These are phyloP conservation scores for Alcedo quadribrachys DNA, from an alignment of 2,797 vertebrate species.

Conservation along the genomic window DNA sequence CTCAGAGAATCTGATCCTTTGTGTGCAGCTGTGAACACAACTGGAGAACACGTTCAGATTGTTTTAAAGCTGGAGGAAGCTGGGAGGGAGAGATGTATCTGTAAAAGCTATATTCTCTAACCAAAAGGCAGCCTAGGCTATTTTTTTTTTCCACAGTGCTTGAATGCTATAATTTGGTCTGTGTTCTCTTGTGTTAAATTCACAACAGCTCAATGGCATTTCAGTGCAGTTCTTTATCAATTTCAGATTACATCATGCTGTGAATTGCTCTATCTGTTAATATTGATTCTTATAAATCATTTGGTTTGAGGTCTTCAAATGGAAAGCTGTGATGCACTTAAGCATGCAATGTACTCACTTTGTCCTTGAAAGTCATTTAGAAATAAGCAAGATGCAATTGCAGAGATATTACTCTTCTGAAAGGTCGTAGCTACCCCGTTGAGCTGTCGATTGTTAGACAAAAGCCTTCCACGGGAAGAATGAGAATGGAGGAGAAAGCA, in stretches of 20 bases:
- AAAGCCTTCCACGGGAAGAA: neutral
- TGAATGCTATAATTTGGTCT: slow-evolving; percentile 11
- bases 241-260: slow-evolving; percentile 43
- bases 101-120: neutral
- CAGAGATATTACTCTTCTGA: neutral
- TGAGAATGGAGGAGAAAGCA: neutral
- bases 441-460: neutral
- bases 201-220: neutral
- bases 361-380: slow-evolving; percentile 23
- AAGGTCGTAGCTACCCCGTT: neutral
- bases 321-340: slow-evolving; percentile 16
- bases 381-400: slow-evolving; percentile 15
- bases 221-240: slow-evolving; percentile 1
- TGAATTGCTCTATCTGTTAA: slow-evolving; percentile 34
- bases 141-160: neutral
- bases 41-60: neutral
- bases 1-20: neutral
- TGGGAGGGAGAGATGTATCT: neutral
- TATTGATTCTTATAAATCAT: slow-evolving; percentile 41
- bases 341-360: neutral
- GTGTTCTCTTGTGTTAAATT: slow-evolving; percentile 2
- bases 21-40: neutral
- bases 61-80: neutral
- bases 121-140: neutral
- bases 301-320: slow-evolving; percentile 40